Evolutionary conservation across 1,140 invertebrate genomes (phyloP).

Genomic region (Leptinotarsa texana): DNA sequence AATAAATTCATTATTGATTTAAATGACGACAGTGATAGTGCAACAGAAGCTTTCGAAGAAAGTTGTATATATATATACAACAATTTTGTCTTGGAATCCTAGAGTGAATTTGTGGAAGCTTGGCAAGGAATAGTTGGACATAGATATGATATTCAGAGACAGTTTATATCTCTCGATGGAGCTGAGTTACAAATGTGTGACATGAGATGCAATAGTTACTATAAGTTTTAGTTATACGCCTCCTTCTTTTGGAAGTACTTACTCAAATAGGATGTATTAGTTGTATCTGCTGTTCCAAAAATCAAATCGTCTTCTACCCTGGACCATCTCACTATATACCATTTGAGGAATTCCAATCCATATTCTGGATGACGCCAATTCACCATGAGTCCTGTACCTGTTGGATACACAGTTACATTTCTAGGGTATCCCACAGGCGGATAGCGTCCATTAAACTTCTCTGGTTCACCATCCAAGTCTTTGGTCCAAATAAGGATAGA

Average conservation of each 20-base stretch:
- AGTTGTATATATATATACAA: no score
- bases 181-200: no score
- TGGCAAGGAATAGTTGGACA: no score
- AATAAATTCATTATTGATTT: no score
- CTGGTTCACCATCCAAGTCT: conserved; percentile 54
- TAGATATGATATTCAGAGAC: no score
- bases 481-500: conserved; percentile 77
- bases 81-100: no score
- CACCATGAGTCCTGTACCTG: conserved; percentile 68
- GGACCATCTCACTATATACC: conserved; percentile 67
- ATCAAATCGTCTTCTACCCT: conserved; percentile 63
- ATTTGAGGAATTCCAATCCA: conserved; percentile 61
- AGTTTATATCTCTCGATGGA: no score
- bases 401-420: conserved; percentile 67
- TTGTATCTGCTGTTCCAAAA: conserved; percentile 65
- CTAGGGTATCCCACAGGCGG: conserved; percentile 64
- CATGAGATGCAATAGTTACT: no score
- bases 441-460: conserved; percentile 18
- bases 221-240: no score
- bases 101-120: no score
- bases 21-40: no score
- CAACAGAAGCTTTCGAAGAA: no score
- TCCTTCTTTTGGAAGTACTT: conserved; percentile 32
- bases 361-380: conserved; percentile 72
- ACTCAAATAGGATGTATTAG: conserved; percentile 65